These are phyloP conservation scores for Graphium colonna DNA, from an alignment of 2,888 invertebrate species.

Conservation along the genomic window DNA sequence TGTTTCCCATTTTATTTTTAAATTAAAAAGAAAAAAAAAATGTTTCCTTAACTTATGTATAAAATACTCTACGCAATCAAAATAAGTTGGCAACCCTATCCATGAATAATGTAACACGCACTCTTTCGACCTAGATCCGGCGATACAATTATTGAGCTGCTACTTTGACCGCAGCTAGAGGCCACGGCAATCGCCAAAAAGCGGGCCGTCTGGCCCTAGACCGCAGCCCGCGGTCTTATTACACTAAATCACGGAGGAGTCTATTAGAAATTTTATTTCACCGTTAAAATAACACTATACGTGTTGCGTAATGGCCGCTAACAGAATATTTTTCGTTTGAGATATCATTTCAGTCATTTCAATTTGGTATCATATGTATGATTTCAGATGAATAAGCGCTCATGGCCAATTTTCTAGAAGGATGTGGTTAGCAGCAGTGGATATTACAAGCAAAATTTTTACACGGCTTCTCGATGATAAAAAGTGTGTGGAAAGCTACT, in stretches of 20 bases:
- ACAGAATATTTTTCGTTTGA: background rate
- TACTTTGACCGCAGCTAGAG: constrained; percentile 28
- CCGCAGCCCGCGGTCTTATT: constrained; percentile 41
- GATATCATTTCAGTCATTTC: background rate
- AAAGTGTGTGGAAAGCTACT: too few species aligned
- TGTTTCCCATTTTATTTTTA: too few species aligned
- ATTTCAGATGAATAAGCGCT: background rate
- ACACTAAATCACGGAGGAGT: constrained; percentile 47
- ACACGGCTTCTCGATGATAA: too few species aligned
- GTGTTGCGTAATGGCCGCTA: constrained; percentile 6
- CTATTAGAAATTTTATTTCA: constrained; percentile 12
- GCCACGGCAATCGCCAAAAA: constrained; percentile 32
- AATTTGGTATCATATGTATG: too few species aligned
- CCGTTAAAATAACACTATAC: constrained; percentile 10
- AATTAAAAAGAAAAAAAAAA: too few species aligned
- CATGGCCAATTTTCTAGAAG: background rate
- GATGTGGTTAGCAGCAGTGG: background rate
- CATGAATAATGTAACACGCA: constrained; percentile 70
- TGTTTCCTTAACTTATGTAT: too few species aligned
- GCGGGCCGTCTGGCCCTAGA: constrained; percentile 24
- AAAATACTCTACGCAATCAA: too few species aligned
- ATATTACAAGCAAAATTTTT: background rate
- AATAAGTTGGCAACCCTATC: constrained; percentile 44
- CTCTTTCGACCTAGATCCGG: constrained; percentile 58
- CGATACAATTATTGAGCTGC: constrained; percentile 34